phyloP scores from a whole-genome alignment of 2,797 vertebrate genomes.

The Xerus rutilus region DNA sequence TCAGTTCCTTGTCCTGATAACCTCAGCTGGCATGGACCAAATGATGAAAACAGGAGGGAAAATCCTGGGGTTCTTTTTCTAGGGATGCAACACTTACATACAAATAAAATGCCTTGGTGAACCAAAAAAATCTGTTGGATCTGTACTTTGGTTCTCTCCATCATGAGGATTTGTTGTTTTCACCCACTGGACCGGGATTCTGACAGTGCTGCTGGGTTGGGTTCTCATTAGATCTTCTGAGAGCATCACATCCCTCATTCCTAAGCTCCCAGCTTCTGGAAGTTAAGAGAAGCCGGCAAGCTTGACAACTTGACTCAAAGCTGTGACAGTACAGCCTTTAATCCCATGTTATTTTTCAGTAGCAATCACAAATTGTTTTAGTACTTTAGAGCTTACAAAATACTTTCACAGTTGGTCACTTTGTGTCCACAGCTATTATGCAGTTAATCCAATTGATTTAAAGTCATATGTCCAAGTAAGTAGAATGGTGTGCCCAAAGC shows the following conservation, averaged over 20 bases:
- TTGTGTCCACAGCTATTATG: background rate
- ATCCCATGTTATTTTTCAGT: accelerated
- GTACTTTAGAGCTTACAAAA: background rate
- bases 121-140: background rate
- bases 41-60: background rate
- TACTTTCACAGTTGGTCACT: background rate
- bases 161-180: accelerated
- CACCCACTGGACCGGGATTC: accelerated
- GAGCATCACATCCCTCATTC: background rate
- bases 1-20: background rate
- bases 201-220: too few relatives aligned
- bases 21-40: background rate
- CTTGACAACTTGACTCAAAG: background rate
- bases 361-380: background rate
- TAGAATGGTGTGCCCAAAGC: background rate
- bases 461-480: background rate
- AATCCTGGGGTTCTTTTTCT: background rate
- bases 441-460: background rate
- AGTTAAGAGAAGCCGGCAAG: accelerated
- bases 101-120: background rate
- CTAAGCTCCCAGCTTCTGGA: background rate
- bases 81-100: background rate
- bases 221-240: background rate
- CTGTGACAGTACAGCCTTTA: accelerated
- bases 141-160: background rate